Conservation (phyloP, 2,113 vertebrate genomes). For the Ceyx margarethae region DNA sequence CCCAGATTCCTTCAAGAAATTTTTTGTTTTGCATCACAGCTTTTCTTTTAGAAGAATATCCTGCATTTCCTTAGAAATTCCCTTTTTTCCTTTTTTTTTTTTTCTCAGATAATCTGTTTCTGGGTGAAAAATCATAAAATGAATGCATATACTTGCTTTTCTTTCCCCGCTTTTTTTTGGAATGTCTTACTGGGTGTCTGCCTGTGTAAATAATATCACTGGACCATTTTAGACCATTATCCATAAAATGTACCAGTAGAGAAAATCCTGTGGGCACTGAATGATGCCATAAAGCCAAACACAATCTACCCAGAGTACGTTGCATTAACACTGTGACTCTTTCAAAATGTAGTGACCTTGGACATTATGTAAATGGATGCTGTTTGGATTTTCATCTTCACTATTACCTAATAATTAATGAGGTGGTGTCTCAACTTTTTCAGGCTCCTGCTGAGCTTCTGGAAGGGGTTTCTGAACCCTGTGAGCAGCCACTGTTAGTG, state of each 20-base stretch:
- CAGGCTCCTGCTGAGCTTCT: neutral
- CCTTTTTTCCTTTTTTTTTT: neutral
- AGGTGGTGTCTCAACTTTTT: neutral
- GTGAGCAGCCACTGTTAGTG: neutral
- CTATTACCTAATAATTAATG: neutral
- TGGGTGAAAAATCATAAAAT: neutral
- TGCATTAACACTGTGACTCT: neutral
- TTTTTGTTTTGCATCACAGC: neutral
- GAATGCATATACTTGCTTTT: neutral
- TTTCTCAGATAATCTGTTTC: neutral
- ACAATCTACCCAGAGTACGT: neutral
- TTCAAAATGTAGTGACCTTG: neutral
- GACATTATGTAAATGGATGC: conserved; percentile 7
- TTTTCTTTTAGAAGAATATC: neutral
- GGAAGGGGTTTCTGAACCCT: neutral
- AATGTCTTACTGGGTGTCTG: neutral
- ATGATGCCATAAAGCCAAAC: neutral
- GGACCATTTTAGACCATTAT: neutral
- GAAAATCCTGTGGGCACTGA: neutral
- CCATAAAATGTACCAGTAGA: neutral
- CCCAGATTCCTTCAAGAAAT: neutral
- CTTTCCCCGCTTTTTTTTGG: neutral
- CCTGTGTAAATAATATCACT: neutral
- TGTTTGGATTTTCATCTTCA: neutral
- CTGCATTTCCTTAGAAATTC: neutral